These are phyloP conservation scores for Spermophilus dauricus DNA, from an alignment of 2,113 vertebrate genomes.

Conservation along the genomic window DNA sequence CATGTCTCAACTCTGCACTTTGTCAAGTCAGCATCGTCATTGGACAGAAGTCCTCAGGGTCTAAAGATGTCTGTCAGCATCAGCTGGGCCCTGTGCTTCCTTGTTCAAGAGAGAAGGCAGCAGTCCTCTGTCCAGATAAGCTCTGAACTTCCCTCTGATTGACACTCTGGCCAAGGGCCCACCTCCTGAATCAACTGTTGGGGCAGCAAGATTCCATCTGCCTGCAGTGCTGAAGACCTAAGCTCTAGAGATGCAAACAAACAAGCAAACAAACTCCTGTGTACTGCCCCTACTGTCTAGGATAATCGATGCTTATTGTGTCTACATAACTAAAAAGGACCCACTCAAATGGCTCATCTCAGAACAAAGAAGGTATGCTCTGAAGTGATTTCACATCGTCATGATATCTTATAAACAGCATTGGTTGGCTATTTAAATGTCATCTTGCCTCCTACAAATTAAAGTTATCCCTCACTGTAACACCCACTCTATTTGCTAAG, in stretches of 20 bases:
- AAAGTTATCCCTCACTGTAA: background rate
- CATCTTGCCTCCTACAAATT: background rate
- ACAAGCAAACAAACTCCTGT: background rate
- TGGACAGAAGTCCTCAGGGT: background rate
- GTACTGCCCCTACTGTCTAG: background rate
- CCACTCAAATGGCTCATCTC: background rate
- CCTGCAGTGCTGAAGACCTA: background rate
- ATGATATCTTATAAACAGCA: background rate
- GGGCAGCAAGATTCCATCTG: slow-evolving; percentile 22
- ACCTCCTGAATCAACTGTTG: slow-evolving; percentile 10
- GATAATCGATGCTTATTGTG: background rate
- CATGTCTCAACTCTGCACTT: background rate
- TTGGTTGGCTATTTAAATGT: background rate
- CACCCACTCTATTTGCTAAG: background rate
- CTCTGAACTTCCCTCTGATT: background rate
- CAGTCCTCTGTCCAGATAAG: background rate
- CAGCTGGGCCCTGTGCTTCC: background rate
- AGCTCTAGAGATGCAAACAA: background rate
- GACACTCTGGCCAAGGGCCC: background rate
- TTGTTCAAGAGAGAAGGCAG: background rate
- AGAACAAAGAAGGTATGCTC: background rate
- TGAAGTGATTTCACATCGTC: background rate
- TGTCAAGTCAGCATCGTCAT: background rate
- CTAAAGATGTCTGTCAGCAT: background rate
- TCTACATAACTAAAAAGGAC: background rate